Conservation (phyloP, 1,140 invertebrate genomes). For the Whitmania pigra region DNA sequence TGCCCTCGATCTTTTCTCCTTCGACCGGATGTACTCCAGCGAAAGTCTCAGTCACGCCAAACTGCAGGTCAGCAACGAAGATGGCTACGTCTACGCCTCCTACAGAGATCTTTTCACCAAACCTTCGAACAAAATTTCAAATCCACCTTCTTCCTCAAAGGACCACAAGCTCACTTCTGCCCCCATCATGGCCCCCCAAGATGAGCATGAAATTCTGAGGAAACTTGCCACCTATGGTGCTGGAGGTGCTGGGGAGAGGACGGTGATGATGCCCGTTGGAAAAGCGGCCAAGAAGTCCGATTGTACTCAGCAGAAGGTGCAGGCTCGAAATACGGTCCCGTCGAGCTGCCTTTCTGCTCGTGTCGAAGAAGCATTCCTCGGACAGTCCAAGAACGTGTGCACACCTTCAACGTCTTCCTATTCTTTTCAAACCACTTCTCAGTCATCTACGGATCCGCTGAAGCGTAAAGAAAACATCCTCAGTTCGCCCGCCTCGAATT, state of each 20-base stretch:
- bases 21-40: constrained; percentile 1
- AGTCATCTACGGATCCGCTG: neutral
- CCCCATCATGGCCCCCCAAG: neutral
- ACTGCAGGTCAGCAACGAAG: constrained; percentile 6
- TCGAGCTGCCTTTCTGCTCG: neutral
- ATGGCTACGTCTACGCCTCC: neutral
- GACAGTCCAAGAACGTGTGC: neutral
- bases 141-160: neutral
- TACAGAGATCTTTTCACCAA: neutral
- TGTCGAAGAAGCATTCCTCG: neutral
- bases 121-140: neutral
- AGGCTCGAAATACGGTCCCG: neutral
- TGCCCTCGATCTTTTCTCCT: constrained; percentile 3
- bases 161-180: neutral
- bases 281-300: neutral
- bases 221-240: neutral
- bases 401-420: neutral
- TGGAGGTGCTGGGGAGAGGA: neutral
- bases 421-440: neutral
- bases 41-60: neutral
- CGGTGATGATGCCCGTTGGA: constrained; percentile 1
- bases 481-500: neutral
- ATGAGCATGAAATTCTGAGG: neutral
- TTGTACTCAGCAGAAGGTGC: neutral
- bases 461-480: neutral